These are phyloP conservation scores for Lepus oiostolus DNA, from an alignment of 2,797 vertebrate species.

Conservation along the genomic window DNA sequence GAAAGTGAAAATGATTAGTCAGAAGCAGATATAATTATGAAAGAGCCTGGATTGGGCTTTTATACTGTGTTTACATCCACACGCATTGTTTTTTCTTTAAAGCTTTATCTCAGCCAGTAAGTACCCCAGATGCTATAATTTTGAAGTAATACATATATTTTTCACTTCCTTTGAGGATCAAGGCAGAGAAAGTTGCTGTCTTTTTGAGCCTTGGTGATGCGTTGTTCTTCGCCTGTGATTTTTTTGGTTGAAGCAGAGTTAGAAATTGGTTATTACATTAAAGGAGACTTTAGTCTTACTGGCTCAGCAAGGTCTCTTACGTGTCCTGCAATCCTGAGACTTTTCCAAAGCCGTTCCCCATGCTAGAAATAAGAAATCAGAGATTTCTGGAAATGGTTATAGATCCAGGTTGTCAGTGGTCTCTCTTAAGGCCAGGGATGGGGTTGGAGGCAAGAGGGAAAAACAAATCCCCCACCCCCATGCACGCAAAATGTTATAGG, in stretches of 20 bases:
- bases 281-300: neutral
- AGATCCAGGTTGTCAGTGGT: neutral
- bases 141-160: neutral
- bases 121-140: neutral
- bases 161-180: neutral
- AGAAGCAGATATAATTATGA: slow-evolving; percentile 60
- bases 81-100: neutral
- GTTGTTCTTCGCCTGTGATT: neutral
- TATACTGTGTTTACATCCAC: neutral
- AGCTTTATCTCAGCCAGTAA: slow-evolving; percentile 38
- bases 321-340: neutral
- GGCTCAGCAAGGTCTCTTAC: neutral
- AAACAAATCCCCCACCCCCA: neutral
- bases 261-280: neutral
- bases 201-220: neutral
- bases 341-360: neutral
- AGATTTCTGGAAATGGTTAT: neutral
- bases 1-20: slow-evolving; percentile 48
- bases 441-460: neutral
- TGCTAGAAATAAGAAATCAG: neutral
- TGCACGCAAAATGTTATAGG: neutral
- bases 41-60: neutral
- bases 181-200: neutral
- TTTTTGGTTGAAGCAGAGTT: slow-evolving; percentile 8
- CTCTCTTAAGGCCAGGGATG: neutral